Base-by-base conservation (phyloP, 2,113 vertebrate genomes). In the Mirounga angustirostris region DNA sequence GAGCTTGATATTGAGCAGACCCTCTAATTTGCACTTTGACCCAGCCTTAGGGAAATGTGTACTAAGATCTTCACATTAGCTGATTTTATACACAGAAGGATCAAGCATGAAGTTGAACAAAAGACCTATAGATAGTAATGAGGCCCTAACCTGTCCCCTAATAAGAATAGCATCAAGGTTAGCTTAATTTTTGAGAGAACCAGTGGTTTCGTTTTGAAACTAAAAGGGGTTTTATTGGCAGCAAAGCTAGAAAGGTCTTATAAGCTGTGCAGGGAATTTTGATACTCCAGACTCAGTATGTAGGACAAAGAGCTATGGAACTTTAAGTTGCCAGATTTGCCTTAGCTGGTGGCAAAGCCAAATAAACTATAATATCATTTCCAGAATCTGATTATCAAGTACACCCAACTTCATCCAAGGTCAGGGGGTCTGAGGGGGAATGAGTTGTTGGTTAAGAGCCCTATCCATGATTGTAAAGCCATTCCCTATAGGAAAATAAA, bases 11-110 rank as follows among this genome's bases (percentile, higher is more conserved):
- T 33, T 92, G 26, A 96, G 28, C 14, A 81, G 89, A 76, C 21
- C 33, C 30, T 89, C 30, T 96, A 95, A 96, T 95, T 92, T 96
- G 21, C 58, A 71, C 93, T 92, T 94, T 95, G 95, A 73, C 80
- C 52, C 43, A 43, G 28, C 56, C 56, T 80, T 95, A 52, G 18
- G 30, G 21, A 96, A 83, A 88, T 87, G 16, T 40, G 13, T 69
- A 80, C 26, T 65, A 58, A 89, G n/a, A 90, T 84, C 14, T n/a
- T 94, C 33, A 96, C 65, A 69, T 69, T 26, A 84, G 16, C 26
- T 81, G 43, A 52, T 63, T 93, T 94, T 84, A 43, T 59, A 52
- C 15, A 65, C 9, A 61, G 33, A 69, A 80, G 14, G 30, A 30
- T 86, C 54, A 86, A 89, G 26, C 24, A 63, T 2, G 0, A 36